These are phyloP conservation scores for Protobothrops flavoviridis DNA, from an alignment of 2,113 vertebrate species.

Conservation along the genomic window DNA sequence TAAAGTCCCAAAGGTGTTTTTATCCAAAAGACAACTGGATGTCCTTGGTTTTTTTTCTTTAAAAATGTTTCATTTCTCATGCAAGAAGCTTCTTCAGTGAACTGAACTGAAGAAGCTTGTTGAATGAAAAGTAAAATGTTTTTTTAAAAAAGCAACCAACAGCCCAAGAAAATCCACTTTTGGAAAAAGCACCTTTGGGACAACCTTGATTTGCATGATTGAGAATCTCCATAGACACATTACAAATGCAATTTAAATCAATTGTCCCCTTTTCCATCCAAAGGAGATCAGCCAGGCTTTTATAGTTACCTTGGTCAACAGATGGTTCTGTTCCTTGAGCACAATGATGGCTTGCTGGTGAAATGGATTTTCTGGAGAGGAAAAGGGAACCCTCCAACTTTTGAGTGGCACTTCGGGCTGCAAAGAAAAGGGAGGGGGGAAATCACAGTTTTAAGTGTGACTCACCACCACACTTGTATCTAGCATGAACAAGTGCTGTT, in stretches of 20 bases:
- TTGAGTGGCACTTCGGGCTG: neutral
- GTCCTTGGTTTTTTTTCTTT: neutral
- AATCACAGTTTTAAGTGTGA: neutral
- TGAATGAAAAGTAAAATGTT: neutral
- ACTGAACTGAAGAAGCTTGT: neutral
- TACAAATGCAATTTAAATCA: neutral
- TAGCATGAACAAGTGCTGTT: too few relatives aligned
- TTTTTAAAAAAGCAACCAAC: neutral
- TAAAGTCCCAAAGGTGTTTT: too few relatives aligned
- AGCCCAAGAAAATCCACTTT: neutral
- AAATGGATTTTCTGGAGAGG: neutral
- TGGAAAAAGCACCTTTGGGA: neutral
- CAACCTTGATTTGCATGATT: neutral
- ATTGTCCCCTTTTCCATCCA: neutral
- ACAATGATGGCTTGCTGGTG: slow-evolving; percentile 17
- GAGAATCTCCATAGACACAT: neutral
- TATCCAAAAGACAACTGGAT: neutral
- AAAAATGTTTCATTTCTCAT: neutral
- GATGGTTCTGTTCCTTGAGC: slow-evolving; percentile 35
- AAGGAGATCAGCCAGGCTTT: neutral
- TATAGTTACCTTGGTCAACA: slow-evolving; percentile 25
- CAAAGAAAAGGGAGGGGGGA: neutral
- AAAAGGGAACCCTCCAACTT: neutral
- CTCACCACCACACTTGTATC: too few relatives aligned
- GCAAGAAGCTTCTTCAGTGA: neutral